phyloP scores from a whole-genome alignment of 2,888 invertebrate species.

The Erynnis tages region DNA sequence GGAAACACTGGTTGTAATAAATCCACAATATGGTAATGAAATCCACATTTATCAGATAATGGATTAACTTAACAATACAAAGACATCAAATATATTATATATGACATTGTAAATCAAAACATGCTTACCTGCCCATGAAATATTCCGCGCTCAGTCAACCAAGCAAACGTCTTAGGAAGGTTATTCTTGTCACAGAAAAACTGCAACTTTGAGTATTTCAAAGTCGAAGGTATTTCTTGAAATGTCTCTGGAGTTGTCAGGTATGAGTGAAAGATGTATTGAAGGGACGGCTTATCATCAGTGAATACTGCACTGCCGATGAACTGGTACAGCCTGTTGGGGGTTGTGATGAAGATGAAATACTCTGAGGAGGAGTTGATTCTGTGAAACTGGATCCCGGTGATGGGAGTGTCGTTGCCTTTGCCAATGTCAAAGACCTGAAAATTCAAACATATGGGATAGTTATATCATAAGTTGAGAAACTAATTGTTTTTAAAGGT shows the following conservation, averaged over 20 bases:
- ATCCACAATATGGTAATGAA: too few species aligned
- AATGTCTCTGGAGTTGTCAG: constrained; percentile 87
- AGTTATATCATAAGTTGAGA: neutral
- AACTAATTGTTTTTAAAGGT: too few species aligned
- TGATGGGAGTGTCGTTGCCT: constrained; percentile 89
- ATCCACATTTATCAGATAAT: too few species aligned
- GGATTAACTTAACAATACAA: too few species aligned
- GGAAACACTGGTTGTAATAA: too few species aligned
- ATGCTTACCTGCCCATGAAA: constrained; percentile 87
- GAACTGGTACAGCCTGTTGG: constrained; percentile 93
- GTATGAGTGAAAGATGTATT: constrained; percentile 90
- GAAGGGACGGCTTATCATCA: constrained; percentile 90
- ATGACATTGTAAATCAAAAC: too few species aligned
- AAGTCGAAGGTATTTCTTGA: constrained; percentile 86
- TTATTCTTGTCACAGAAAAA: constrained; percentile 86
- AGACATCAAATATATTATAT: neutral
- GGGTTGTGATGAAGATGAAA: constrained; percentile 91
- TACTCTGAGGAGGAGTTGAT: constrained; percentile 87
- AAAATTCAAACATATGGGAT: constrained; percentile 25
- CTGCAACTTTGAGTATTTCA: constrained; percentile 89
- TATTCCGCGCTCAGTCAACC: constrained; percentile 93
- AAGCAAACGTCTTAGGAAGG: constrained; percentile 90
- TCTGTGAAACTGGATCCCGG: constrained; percentile 92
- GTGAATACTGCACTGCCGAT: constrained; percentile 86
- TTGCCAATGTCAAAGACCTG: constrained; percentile 94